Percentiles rank a stretch among this genome's conserved stretches.
These are phyloP conservation scores for Erebia aethiops DNA, from an alignment of 2,888 invertebrate genomes.

Conservation along the genomic window DNA sequence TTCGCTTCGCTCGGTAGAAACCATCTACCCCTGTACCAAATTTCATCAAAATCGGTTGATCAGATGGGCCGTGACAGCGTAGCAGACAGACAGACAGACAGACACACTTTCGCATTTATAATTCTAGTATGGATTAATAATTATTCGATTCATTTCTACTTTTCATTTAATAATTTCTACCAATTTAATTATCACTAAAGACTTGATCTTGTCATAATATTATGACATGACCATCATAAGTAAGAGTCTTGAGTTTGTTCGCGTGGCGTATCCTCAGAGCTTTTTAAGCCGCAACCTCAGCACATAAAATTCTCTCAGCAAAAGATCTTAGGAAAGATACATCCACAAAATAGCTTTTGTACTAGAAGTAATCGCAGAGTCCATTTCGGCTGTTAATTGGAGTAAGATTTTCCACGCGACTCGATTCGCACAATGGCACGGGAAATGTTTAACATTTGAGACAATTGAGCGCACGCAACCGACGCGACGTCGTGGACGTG, in stretches of 20 bases:
- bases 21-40: no score
- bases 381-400: conserved; percentile 64
- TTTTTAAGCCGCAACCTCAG: conserved; percentile 2
- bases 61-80: no score
- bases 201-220: no score
- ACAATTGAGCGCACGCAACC: conserved; percentile 47
- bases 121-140: no score
- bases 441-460: conserved; percentile 67
- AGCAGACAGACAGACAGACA: no score
- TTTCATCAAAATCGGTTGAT: no score
- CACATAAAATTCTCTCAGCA: conserved; percentile 4
- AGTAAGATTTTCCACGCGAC: conserved; percentile 66
- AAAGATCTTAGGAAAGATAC: conserved; percentile 23
- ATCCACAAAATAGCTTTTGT: conserved; percentile 39
- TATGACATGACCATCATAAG: no score
- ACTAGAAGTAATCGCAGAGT: conserved; percentile 48
- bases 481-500: conserved; percentile 47
- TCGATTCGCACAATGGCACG: conserved; percentile 60
- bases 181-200: background rate
- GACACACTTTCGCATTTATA: no score
- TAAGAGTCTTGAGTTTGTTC: no score
- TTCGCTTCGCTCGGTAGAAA: no score
- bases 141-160: no score
- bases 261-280: background rate
- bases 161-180: background rate